Conservation (phyloP, 2,888 invertebrate genomes). For the Drosophila ezoana region DNA sequence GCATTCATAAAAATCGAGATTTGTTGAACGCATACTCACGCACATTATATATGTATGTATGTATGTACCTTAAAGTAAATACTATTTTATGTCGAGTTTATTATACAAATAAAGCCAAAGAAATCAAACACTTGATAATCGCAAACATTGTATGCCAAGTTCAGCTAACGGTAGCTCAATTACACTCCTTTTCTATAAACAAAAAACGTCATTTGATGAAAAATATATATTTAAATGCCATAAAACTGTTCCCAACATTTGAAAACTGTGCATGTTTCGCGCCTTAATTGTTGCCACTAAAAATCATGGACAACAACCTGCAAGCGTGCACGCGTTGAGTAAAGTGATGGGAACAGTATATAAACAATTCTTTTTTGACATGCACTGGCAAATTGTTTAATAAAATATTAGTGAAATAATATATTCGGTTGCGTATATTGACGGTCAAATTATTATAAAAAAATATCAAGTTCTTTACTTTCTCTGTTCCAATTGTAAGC, state of each 20-base stretch:
- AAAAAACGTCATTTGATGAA: too few species aligned
- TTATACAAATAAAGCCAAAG: constrained; percentile 59
- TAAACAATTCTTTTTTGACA: too few species aligned
- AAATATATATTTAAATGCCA: not conserved
- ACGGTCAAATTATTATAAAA: too few species aligned
- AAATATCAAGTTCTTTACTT: not conserved
- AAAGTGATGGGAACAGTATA: too few species aligned
- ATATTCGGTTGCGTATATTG: too few species aligned
- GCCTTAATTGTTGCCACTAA: not conserved
- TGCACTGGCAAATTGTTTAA: too few species aligned
- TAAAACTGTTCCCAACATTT: constrained; percentile 4
- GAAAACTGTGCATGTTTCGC: too few species aligned
- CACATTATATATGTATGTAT: constrained; percentile 27
- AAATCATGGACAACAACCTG: not conserved
- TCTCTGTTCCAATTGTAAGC: not conserved
- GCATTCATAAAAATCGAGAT: constrained; percentile 4
- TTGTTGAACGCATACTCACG: constrained; percentile 35
- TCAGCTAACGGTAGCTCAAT: not conserved
- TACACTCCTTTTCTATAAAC: too few species aligned
- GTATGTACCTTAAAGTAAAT: constrained; percentile 21
- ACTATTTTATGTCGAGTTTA: constrained; percentile 59
- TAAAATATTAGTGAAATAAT: too few species aligned
- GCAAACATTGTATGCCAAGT: not conserved
- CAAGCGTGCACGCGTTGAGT: too few species aligned
- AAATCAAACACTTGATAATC: constrained; percentile 23